phyloP scores from a whole-genome alignment of 2,888 invertebrate genomes.

The Drosophila yooni region DNA sequence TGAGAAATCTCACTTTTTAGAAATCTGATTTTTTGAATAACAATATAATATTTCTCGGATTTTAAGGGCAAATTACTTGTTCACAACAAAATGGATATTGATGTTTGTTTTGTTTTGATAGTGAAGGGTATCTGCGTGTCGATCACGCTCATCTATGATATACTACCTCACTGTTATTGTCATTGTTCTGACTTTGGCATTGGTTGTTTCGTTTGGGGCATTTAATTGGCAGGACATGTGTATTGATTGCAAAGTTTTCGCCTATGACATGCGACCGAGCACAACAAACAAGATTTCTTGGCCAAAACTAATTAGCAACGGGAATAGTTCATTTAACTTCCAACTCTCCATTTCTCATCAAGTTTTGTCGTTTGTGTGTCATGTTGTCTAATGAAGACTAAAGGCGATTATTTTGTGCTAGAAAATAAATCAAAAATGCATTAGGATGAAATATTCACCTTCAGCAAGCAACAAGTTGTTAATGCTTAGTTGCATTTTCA shows the following conservation, averaged over 20 bases:
- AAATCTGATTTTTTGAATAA: neutral
- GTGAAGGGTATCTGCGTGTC: constrained; percentile 11
- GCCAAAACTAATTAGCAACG: constrained; percentile 72
- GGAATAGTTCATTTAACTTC: constrained; percentile 47
- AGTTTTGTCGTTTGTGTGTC: neutral
- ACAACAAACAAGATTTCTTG: constrained; percentile 72
- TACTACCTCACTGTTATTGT: neutral
- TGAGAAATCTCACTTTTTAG: too few relatives aligned
- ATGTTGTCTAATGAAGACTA: constrained; percentile 29
- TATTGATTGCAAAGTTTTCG: constrained; percentile 62
- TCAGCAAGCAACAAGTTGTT: neutral
- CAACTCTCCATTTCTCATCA: neutral
- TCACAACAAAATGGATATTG: neutral
- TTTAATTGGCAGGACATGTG: constrained; percentile 54
- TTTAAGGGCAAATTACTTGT: too few relatives aligned
- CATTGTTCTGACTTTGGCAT: constrained; percentile 5
- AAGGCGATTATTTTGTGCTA: constrained; percentile 22
- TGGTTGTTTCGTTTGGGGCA: constrained; percentile 44
- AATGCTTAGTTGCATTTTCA: constrained; percentile 13
- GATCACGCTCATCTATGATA: too few relatives aligned
- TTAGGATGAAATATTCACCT: constrained; percentile 11
- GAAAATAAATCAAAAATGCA: constrained; percentile 19
- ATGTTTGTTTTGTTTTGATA: neutral
- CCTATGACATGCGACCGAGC: constrained; percentile 49
- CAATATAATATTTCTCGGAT: neutral